Evolutionary conservation across 2,113 vertebrate genomes (phyloP).

Genomic region (Epinephelus lanceolatus): DNA sequence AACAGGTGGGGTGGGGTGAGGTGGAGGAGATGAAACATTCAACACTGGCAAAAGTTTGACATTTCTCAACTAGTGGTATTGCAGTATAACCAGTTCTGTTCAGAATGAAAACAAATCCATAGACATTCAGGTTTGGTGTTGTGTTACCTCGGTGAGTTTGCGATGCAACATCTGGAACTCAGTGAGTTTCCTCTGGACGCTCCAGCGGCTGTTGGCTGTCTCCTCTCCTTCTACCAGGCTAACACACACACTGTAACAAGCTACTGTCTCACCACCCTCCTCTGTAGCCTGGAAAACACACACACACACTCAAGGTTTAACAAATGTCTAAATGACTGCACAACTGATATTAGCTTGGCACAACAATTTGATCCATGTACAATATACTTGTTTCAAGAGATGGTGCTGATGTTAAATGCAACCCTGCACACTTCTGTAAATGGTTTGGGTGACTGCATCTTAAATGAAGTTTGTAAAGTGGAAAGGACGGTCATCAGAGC

Average conservation of each 20-base stretch:
- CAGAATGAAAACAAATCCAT: background rate
- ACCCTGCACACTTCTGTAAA: background rate
- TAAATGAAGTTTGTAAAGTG: background rate
- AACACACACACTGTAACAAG: conserved; percentile 92
- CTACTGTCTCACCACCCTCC: conserved; percentile 95
- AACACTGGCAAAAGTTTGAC: too few species aligned
- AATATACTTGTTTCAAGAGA: background rate
- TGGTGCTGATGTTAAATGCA: background rate
- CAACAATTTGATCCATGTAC: background rate
- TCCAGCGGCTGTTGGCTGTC: conserved; percentile 90
- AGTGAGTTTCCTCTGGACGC: conserved; percentile 92
- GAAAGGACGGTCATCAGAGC: background rate
- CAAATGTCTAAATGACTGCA: background rate
- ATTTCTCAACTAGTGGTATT: background rate
- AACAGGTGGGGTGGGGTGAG: too few species aligned
- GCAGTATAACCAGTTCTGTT: background rate
- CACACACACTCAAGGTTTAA: background rate
- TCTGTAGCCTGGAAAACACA: conserved; percentile 88
- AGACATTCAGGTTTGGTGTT: background rate
- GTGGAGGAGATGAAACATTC: too few species aligned
- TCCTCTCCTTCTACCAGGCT: conserved; percentile 91
- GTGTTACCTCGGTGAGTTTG: conserved; percentile 95
- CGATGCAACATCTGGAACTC: conserved; percentile 97
- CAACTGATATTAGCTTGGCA: background rate
- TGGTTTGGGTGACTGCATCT: background rate